Base-by-base conservation (phyloP, 1,140 invertebrate genomes). In the Drosophila azteca region DNA sequence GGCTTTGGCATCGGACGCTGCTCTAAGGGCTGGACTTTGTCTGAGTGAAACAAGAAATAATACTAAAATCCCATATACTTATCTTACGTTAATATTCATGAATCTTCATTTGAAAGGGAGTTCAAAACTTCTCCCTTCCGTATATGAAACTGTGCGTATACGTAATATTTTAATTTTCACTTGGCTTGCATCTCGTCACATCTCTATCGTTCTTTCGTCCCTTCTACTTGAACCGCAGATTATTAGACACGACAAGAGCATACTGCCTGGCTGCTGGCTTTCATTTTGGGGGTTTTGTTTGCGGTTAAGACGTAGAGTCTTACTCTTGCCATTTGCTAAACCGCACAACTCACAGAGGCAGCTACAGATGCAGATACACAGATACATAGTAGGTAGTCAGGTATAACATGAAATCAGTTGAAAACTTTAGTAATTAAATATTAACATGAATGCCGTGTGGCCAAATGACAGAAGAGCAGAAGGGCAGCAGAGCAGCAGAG, bases 381-480 rank as follows among this genome's bases (percentile, higher is more conserved):
- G 39, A 15, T 31, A 31, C 7, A 2, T 8, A 13, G 11, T 20
- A 26, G 24, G 5, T 5, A 26, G 24, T 26, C 24, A 26, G 8
- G 9, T 24, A 41, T 45, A 49, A 57, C 63, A 24, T 57, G 50
- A 57, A 68, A 68, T 68, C 66, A 57, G 64, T 4, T 69, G 45
- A 50, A 70, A 70, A 70, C 64, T 69, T 69, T 50, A 69, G 65
- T 50, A 70, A 70, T 70, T 70, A 70, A 70, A 70, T 70, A 50
- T 65, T 57, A 69, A 69, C 69, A 69, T 20, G 0, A 20, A 20
- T 20, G 17, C 17, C n/a, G n/a, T n/a, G n/a, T n/a, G n/a, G n/a
- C n/a, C 17, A 20, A 20, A 20, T 20, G 35, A 57, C 50, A 9
- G 31, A 8, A 5, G 2, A 11, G 4, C 3, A 2, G 11, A 13